phyloP scores from a whole-genome alignment of 2,113 vertebrate species.

The Takifugu flavidus region DNA sequence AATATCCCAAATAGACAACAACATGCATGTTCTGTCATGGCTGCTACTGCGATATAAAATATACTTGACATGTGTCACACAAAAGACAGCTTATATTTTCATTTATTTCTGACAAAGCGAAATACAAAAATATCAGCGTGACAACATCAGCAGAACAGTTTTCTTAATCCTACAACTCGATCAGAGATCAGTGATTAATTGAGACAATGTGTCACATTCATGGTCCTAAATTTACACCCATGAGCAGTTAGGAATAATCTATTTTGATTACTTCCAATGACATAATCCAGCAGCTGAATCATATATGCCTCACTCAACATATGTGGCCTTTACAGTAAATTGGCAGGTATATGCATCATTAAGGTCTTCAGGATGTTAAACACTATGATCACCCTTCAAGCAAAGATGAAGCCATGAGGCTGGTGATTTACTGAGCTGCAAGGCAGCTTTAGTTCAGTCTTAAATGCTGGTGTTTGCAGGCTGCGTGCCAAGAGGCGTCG shows the following conservation, averaged over 20 bases:
- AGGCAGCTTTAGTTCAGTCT: conserved; percentile 15
- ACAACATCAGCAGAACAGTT: no score
- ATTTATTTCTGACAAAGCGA: no score
- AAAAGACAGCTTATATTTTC: no score
- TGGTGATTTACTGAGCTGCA: conserved; percentile 51
- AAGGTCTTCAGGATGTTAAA: conserved; percentile 31
- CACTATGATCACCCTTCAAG: conserved; percentile 44
- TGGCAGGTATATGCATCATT: conserved; percentile 30
- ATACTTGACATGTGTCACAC: no score
- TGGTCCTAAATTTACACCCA: neutral
- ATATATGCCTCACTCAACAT: conserved; percentile 10
- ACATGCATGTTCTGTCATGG: no score
- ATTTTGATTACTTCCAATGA: neutral
- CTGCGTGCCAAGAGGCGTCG: neutral
- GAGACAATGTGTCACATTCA: no score
- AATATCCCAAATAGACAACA: no score
- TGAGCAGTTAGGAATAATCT: neutral
- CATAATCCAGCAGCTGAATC: conserved; percentile 3
- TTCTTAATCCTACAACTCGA: no score
- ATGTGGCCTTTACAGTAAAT: conserved; percentile 34
- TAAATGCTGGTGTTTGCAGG: conserved; percentile 18
- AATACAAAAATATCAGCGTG: no score
- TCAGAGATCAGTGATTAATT: no score
- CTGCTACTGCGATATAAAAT: no score
- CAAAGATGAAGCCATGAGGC: conserved; percentile 42